Conservation (phyloP, 64 coral and sea anemone genomes). For the Montipora capricornis region DNA sequence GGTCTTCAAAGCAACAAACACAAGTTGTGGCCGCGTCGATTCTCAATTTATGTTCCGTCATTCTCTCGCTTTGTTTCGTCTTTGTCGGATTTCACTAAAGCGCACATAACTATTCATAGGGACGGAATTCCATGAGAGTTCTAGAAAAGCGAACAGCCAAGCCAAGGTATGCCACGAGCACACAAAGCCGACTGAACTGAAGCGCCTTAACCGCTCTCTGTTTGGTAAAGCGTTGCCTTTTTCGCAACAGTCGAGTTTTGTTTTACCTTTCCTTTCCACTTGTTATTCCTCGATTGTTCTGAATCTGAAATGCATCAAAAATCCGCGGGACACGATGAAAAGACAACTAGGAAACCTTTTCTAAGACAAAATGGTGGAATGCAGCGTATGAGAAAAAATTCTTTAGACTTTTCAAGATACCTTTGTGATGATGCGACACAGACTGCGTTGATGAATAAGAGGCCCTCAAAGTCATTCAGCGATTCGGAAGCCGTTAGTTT, state of each 20-base stretch:
- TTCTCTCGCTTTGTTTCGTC: not conserved
- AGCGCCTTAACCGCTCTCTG: not conserved
- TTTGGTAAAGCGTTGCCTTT: not conserved
- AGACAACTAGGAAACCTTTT: not conserved
- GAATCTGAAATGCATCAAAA: not conserved
- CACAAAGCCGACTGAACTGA: not conserved
- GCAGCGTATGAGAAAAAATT: not conserved
- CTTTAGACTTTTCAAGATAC: slow-evolving; percentile 40
- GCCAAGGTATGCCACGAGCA: not conserved
- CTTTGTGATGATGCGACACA: not conserved
- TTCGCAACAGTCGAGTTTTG: not conserved
- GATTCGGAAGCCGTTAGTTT: slow-evolving; percentile 1
- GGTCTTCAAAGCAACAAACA: not conserved
- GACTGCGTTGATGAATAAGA: not conserved
- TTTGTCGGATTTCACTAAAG: not conserved
- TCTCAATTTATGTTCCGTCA: not conserved
- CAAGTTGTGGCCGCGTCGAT: not conserved
- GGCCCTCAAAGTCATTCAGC: slow-evolving; percentile 27
- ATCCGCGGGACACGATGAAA: not conserved
- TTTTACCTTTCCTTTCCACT: not conserved
- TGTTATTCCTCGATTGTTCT: not conserved
- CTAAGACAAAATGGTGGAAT: not conserved
- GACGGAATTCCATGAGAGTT: not conserved
- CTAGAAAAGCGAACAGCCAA: not conserved
- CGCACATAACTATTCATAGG: not conserved